Conservation (phyloP, 2,797 vertebrate genomes). For the Trachurus trachurus region DNA sequence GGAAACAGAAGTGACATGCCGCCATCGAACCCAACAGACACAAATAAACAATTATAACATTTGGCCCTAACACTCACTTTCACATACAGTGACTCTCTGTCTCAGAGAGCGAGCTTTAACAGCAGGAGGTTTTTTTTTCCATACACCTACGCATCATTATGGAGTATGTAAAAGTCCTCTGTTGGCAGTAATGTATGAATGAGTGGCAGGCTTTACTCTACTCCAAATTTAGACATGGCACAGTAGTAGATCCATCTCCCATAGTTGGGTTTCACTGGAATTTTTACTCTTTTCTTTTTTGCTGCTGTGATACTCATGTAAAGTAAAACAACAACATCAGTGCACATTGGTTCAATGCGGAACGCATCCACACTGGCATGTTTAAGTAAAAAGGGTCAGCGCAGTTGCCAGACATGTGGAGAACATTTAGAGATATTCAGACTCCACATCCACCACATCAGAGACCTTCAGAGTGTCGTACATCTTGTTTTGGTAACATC, state of each 20-base stretch:
- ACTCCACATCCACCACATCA: conserved; percentile 71
- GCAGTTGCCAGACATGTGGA: conserved; percentile 80
- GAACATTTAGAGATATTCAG: conserved; percentile 77
- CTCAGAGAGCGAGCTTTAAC: conserved; percentile 39
- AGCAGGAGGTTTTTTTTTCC: conserved; percentile 28
- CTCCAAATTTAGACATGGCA: conserved; percentile 45
- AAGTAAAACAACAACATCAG: conserved; percentile 50
- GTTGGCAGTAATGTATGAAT: conserved; percentile 39
- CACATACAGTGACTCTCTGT: conserved; percentile 57
- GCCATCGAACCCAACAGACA: conserved; percentile 67
- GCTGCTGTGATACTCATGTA: conserved; percentile 43
- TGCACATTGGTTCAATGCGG: conserved; percentile 22
- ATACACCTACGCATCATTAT: conserved; percentile 50
- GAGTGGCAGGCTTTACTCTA: conserved; percentile 40
- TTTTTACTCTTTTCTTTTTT: conserved; percentile 15
- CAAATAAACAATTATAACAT: conserved; percentile 76
- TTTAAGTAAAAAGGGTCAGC: conserved; percentile 70
- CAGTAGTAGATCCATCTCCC: conserved; percentile 30
- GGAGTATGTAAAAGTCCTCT: conserved; percentile 43
- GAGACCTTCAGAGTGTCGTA: conserved; percentile 66
- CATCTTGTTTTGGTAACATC: conserved; percentile 77
- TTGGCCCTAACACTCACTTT: conserved; percentile 53
- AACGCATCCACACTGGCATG: conserved; percentile 56
- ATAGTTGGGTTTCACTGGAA: conserved; percentile 43
- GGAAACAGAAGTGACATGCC: conserved; percentile 70